phyloP scores from a whole-genome alignment of 2,797 vertebrate species.

The Periophthalmus magnuspinnatus region DNA sequence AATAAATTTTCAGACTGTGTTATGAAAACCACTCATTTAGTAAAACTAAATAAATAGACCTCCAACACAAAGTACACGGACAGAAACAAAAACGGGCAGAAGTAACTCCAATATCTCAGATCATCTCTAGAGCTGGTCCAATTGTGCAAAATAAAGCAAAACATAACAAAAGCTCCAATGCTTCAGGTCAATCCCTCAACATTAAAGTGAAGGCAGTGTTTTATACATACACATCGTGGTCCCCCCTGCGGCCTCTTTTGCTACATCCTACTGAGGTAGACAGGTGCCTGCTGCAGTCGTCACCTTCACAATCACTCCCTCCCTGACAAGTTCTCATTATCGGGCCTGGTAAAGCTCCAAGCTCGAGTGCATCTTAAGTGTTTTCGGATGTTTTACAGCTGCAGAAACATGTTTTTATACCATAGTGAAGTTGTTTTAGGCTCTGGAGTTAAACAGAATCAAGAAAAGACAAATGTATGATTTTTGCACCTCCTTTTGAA shows the following conservation, averaged over 20 bases:
- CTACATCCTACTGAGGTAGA: conserved; percentile 73
- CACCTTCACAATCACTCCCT: conserved; percentile 51
- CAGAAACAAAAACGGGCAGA: neutral
- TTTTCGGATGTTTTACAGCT: conserved; percentile 33
- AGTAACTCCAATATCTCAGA: neutral
- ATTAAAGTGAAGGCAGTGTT: conserved; percentile 72
- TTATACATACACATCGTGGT: conserved; percentile 50
- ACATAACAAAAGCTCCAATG: conserved; percentile 1
- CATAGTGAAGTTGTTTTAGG: conserved; percentile 27
- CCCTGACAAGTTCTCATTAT: conserved; percentile 62
- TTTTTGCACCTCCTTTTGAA: conserved; percentile 31
- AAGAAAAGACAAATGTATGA: conserved; percentile 21
- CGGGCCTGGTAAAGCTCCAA: conserved; percentile 53
- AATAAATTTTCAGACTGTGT: neutral
- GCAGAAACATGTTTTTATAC: conserved; percentile 12
- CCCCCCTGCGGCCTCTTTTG: conserved; percentile 46
- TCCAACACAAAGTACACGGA: neutral
- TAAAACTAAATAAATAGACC: neutral
- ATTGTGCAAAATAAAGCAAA: conserved; percentile 44
- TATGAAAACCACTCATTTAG: neutral
- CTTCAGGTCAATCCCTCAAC: conserved; percentile 41
- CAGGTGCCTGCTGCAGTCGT: conserved; percentile 57
- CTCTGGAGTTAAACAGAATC: conserved; percentile 2
- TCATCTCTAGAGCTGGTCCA: conserved; percentile 43
- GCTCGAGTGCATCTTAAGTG: conserved; percentile 57